Evolutionary conservation across 92 coral and sea anemone genomes (phyloP).

Genomic region (Zoanthus solanderi): DNA sequence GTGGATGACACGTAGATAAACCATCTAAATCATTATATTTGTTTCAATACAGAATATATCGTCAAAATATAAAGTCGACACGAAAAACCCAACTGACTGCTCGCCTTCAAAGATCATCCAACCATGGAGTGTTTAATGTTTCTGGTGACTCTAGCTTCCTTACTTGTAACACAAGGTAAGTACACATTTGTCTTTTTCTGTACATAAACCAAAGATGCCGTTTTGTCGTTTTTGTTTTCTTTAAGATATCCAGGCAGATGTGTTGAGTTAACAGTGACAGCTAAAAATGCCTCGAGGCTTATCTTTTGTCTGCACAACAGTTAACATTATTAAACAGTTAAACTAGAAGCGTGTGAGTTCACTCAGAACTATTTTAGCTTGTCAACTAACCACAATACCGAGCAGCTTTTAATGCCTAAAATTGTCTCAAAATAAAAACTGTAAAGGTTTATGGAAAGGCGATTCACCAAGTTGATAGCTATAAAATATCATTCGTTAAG

Average conservation of each 20-base stretch:
- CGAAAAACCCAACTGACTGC: not conserved
- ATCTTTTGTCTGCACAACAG: too few relatives aligned
- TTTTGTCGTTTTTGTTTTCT: not conserved
- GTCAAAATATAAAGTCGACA: not conserved
- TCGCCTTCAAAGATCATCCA: not conserved
- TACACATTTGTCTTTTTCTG: not conserved
- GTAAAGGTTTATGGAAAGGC: not conserved
- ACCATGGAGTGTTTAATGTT: not conserved
- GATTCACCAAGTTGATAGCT: not conserved
- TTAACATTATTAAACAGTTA: too few relatives aligned
- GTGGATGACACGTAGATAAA: not conserved
- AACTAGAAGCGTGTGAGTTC: too few relatives aligned
- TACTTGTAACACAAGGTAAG: not conserved
- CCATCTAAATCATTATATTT: not conserved
- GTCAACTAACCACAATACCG: not conserved
- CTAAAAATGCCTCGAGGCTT: too few relatives aligned
- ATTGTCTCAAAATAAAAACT: not conserved
- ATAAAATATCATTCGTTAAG: not conserved
- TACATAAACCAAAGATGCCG: not conserved
- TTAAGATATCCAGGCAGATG: not conserved
- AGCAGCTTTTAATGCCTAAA: not conserved
- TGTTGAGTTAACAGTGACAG: not conserved
- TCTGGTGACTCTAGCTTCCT: not conserved
- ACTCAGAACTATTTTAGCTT: not conserved
- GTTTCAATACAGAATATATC: not conserved